Percentiles rank a stretch among this genome's conserved stretches.
Conservation (phyloP, 2,797 vertebrate species). For the Enteromius paludinosus region DNA sequence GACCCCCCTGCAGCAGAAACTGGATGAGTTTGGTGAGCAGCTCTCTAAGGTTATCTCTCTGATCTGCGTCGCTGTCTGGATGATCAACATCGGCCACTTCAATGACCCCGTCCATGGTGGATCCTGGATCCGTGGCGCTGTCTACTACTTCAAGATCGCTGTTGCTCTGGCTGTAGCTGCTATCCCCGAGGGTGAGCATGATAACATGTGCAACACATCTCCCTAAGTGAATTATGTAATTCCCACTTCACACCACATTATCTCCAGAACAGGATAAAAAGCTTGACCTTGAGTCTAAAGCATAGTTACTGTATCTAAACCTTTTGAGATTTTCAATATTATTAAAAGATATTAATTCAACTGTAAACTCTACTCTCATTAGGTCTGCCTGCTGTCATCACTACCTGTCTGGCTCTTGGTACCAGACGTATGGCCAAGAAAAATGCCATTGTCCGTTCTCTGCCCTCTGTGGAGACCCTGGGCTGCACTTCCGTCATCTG, state of each 20-base stretch:
- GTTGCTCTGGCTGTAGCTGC: slow-evolving; percentile 94
- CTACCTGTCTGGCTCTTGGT: slow-evolving; percentile 92
- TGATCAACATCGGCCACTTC: slow-evolving; percentile 97
- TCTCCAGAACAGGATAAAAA: background rate
- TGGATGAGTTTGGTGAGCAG: slow-evolving; percentile 96
- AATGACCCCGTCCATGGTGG: slow-evolving; percentile 94
- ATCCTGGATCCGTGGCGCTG: slow-evolving; percentile 93
- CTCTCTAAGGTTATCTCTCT: slow-evolving; percentile 96
- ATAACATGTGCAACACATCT: background rate
- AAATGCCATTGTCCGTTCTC: slow-evolving; percentile 92
- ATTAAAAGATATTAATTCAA: slow-evolving; percentile 17
- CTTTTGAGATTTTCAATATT: background rate
- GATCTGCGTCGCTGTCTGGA: slow-evolving; percentile 95
- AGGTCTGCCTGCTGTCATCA: slow-evolving; percentile 96
- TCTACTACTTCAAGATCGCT: slow-evolving; percentile 97
- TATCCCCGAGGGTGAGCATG: slow-evolving; percentile 88
- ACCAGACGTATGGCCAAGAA: slow-evolving; percentile 97
- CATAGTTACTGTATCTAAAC: background rate
- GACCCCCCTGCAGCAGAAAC: slow-evolving; percentile 94
- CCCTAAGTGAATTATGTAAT: background rate
- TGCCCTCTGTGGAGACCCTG: slow-evolving; percentile 94
- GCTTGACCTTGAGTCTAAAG: background rate
- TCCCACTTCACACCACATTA: background rate
- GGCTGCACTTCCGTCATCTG: slow-evolving; percentile 97
- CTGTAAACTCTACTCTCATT: background rate